These are phyloP conservation scores for Melanotaenia trifasciata DNA, from an alignment of 2,797 vertebrate genomes.

Conservation along the genomic window DNA sequence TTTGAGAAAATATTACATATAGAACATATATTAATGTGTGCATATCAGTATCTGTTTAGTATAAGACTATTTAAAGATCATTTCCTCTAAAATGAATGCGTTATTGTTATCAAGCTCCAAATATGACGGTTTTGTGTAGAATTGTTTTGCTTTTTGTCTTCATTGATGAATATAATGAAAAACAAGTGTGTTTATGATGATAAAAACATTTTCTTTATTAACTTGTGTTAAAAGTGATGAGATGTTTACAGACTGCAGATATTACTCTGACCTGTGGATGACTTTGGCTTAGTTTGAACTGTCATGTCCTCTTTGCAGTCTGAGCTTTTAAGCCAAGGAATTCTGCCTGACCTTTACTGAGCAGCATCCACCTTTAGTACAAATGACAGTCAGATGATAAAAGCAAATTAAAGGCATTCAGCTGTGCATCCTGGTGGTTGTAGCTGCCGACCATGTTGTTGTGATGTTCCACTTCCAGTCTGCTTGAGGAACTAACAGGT, in stretches of 20 bases:
- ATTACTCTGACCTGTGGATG: slow-evolving; percentile 27
- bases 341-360: background rate
- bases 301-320: background rate
- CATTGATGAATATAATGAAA: slow-evolving; percentile 9
- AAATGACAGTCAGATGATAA: background rate
- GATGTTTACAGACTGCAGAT: slow-evolving; percentile 29
- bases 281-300: slow-evolving; percentile 7
- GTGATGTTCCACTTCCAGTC: background rate
- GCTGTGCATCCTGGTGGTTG: background rate
- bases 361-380: background rate
- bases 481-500: background rate
- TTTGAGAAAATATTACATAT: background rate
- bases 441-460: background rate
- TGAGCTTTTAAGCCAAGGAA: background rate
- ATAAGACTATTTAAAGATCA: slow-evolving; percentile 5
- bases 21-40: background rate
- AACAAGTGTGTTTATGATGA: slow-evolving; percentile 2
- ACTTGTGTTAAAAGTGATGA: slow-evolving; percentile 31
- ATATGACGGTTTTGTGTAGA: background rate
- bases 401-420: background rate
- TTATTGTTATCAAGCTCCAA: background rate
- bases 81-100: background rate
- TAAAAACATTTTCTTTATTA: slow-evolving; percentile 39
- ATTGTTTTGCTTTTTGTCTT: background rate
- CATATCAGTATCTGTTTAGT: slow-evolving; percentile 10